phyloP scores from a whole-genome alignment of 2,113 vertebrate species.

The rabbit (Oryctolagus cuniculus) region mOryCun1.1 NC_091441.1:104872001-104872500 shows the following conservation, averaged over 20 bases:
- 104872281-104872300: slow-evolving; percentile 79
- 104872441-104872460: slow-evolving; percentile 85
- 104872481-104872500: slow-evolving; percentile 53
- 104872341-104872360: slow-evolving; percentile 81
- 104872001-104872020: background rate
- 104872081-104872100: background rate
- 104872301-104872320: slow-evolving; percentile 83
- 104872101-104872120: slow-evolving; percentile 32
- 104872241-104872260: slow-evolving; percentile 47
- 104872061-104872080: background rate
- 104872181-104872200: background rate
- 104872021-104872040: background rate
- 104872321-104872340: slow-evolving; percentile 81
- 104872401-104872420: slow-evolving; percentile 87
- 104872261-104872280: slow-evolving; percentile 71
- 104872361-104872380: slow-evolving; percentile 84
- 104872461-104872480: slow-evolving; percentile 78
- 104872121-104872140: slow-evolving; percentile 13
- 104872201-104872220: background rate
- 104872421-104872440: slow-evolving; percentile 85
- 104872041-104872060: background rate
- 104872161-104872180: background rate
- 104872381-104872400: slow-evolving; percentile 80
- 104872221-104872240: background rate
- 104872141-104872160: slow-evolving; percentile 46